Evolutionary conservation across 2,888 invertebrate species (phyloP), one percentile per base, ranked within the genome.

Genomic region (Epirrhoe alternata): DNA sequence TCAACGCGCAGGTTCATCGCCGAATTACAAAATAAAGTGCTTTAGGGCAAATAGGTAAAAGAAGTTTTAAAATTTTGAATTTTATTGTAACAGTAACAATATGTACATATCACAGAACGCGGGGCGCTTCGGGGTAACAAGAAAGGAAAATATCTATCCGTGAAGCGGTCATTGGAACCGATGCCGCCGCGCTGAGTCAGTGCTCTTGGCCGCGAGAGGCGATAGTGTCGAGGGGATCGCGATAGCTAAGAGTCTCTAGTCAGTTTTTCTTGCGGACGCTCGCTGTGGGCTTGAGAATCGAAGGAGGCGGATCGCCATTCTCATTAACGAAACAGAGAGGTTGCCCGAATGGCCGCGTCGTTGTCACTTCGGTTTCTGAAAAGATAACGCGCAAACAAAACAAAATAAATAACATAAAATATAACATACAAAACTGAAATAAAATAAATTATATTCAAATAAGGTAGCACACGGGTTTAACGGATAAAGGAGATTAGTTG

Each of bases 281-380:
- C 84, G 88, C 90, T 79, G 89, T 88, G 80, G 92, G 86, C 85
- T 92, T 90, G 86, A 93, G 92, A 84, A 93, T 91, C 72, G 93
- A 90, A 78, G 93, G 91, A 81, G 93, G 92, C 74, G 90, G 91
- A 83, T 93, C 93, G 78, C 93, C 93, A 78, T 94, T 93, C 82
- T 94, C 94, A 78, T 94, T 94, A 80, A 93, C 87, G 87, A 96
- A 94, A 94, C 96, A 96, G 88, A 97, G 94, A 69, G 97, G 97
- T 87, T 97, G 97, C 84, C 97, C 97, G 85, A 96, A 96, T 71
- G 96, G 95, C 88, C 96, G 94, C 77, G 95, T 94, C 77, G 94
- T 94, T 74, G 94, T 93, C 83, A 92, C 92, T 84, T 94, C 94
- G 81, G 89, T 88, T 86, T 93, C 94, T 94, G 93, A 70, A 90